A percentile compares a stretch with the other conserved stretches of the same genome.
Evolutionary conservation across 53 echinoderm and acorn worm genomes (phyloP).

Genomic region (Astropecten irregularis): DNA sequence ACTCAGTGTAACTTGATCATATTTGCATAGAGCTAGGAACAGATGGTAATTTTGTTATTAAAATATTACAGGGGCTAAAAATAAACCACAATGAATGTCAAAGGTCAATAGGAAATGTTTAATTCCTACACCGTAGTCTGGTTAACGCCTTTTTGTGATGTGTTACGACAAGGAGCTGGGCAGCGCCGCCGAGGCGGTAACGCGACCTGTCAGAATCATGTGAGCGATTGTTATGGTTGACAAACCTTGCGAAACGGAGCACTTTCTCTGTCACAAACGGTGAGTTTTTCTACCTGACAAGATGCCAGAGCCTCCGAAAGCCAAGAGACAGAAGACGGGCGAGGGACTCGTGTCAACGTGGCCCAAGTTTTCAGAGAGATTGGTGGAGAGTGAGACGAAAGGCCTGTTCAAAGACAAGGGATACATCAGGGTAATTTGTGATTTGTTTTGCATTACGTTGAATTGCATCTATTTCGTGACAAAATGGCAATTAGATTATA

Average conservation of each 20-base stretch:
- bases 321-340: conserved; percentile 62
- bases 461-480: conserved; percentile 17
- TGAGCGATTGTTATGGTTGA: neutral
- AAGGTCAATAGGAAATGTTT: neutral
- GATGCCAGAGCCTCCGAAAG: conserved; percentile 48
- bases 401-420: conserved; percentile 54
- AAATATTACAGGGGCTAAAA: too few species aligned
- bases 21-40: too few species aligned
- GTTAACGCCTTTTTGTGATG: neutral
- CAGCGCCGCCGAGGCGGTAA: too few species aligned
- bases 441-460: neutral
- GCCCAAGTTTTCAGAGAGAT: conserved; percentile 61
- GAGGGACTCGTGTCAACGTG: conserved; percentile 59
- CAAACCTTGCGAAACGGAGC: too few species aligned
- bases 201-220: neutral
- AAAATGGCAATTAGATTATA: too few species aligned
- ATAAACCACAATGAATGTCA: neutral
- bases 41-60: too few species aligned
- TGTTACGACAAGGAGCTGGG: too few species aligned
- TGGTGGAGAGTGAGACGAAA: conserved; percentile 44
- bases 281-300: neutral
- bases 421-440: conserved; percentile 57
- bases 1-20: too few species aligned
- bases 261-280: neutral
- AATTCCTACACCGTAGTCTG: neutral